Conservation (phyloP, 1,140 invertebrate genomes). For the Leptinotarsa defecta region DNA sequence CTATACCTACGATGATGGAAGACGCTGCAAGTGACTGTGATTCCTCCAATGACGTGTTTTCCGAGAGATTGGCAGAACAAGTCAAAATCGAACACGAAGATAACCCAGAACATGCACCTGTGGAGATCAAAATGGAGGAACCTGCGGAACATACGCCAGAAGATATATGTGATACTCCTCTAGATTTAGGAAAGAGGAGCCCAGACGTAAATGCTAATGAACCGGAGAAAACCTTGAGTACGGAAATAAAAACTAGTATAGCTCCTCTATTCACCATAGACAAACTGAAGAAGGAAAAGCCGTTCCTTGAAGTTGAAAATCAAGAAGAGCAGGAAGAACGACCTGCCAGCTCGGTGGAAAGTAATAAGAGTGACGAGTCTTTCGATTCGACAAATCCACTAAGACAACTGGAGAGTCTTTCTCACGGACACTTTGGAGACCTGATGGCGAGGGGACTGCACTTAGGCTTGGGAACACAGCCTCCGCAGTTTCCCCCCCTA, state of each 20-base stretch:
- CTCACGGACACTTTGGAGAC: constrained; percentile 74
- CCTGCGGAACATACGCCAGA: constrained; percentile 36
- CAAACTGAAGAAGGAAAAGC: constrained; percentile 52
- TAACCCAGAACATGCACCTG: constrained; percentile 33
- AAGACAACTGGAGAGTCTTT: constrained; percentile 78
- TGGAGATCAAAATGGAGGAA: constrained; percentile 32
- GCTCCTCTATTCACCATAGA: constrained; percentile 54
- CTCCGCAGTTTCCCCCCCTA: constrained; percentile 53
- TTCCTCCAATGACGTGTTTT: constrained; percentile 66
- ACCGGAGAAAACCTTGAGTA: constrained; percentile 45
- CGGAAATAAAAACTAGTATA: constrained; percentile 54
- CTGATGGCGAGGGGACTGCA: constrained; percentile 54
- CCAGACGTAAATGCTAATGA: constrained; percentile 55
- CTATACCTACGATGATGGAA: constrained; percentile 63
- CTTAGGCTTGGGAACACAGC: constrained; percentile 48
- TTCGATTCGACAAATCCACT: constrained; percentile 73
- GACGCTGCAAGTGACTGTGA: constrained; percentile 63
- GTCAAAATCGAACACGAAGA: constrained; percentile 34
- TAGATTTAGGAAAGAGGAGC: constrained; percentile 51
- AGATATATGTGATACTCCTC: constrained; percentile 42
- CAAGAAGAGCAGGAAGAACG: constrained; percentile 56
- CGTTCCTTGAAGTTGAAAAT: constrained; percentile 45
- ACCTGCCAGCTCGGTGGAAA: constrained; percentile 62
- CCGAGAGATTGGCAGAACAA: constrained; percentile 46
- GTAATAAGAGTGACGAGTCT: constrained; percentile 65